Percentiles rank a stretch among this genome's conserved stretches.
Evolutionary conservation across 2,797 vertebrate species (phyloP).

Genomic region (Capromys pilorides): DNA sequence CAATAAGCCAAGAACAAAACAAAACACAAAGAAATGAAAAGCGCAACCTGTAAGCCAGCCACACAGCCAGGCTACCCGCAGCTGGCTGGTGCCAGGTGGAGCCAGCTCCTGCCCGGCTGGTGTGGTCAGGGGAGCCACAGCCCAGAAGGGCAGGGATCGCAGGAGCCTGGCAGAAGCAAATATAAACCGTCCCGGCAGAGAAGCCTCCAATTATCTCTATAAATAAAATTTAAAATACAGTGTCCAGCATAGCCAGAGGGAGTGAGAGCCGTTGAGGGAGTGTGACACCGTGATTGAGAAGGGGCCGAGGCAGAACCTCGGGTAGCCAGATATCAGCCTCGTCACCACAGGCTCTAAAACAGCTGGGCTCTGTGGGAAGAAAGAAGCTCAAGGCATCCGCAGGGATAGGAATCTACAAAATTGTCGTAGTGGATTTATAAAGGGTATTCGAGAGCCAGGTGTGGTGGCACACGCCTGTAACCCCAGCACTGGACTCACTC

Average conservation of each 20-base stretch:
- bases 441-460: not conserved
- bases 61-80: not conserved
- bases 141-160: not conserved
- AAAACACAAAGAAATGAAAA: not conserved
- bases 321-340: not conserved
- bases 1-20: not conserved
- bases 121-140: not conserved
- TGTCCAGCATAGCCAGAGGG: not conserved
- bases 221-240: not conserved
- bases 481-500: no score
- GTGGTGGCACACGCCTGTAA: not conserved
- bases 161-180: conserved; percentile 39
- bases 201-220: not conserved
- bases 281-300: not conserved
- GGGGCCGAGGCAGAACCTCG: not conserved
- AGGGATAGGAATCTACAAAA: conserved; percentile 51
- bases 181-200: not conserved
- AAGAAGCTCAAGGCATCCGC: conserved; percentile 22
- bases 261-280: conserved; percentile 22
- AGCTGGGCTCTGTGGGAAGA: conserved; percentile 27
- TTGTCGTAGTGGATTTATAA: conserved; percentile 29
- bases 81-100: not conserved
- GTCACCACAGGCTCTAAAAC: conserved; percentile 23
- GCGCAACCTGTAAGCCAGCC: not conserved
- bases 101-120: not conserved